These are phyloP conservation scores for Toxotes jaculatrix DNA, from an alignment of 2,113 vertebrate species.

Conservation along the genomic window DNA sequence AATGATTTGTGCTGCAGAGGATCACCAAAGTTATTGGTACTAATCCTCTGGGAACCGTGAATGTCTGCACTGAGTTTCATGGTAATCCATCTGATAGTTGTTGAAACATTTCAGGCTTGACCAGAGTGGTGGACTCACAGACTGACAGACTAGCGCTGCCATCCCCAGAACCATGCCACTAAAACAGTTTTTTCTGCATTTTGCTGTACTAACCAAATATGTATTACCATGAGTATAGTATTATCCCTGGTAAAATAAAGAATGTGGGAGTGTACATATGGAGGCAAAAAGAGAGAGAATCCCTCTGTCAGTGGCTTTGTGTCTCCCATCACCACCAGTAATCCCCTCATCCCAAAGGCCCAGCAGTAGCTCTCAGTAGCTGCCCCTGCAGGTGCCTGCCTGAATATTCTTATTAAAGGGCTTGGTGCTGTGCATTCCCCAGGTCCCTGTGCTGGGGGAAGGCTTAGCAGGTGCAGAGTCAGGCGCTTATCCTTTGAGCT, in stretches of 20 bases:
- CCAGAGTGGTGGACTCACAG: too few relatives aligned
- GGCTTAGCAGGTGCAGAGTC: slow-evolving; percentile 46
- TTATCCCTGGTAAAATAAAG: not conserved
- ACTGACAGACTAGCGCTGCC: too few relatives aligned
- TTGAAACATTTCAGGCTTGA: not conserved
- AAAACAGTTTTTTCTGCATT: not conserved
- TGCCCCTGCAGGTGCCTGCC: slow-evolving; percentile 59
- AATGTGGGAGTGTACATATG: not conserved
- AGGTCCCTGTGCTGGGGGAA: slow-evolving; percentile 33
- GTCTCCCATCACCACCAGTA: slow-evolving; percentile 31
- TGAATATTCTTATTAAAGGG: slow-evolving; percentile 64
- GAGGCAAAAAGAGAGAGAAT: slow-evolving; percentile 6
- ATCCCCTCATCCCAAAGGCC: slow-evolving; percentile 49
- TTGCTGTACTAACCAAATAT: not conserved
- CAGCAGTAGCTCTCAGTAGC: slow-evolving; percentile 36
- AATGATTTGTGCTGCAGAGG: not conserved
- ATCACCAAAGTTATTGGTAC: not conserved
- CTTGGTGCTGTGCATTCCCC: slow-evolving; percentile 44
- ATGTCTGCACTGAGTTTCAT: too few relatives aligned
- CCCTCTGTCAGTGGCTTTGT: slow-evolving; percentile 29
- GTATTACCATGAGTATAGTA: not conserved
- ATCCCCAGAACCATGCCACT: too few relatives aligned
- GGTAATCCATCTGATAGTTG: not conserved
- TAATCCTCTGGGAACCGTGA: not conserved
- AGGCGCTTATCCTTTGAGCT: slow-evolving; percentile 42